Evolutionary conservation across 2,888 invertebrate genomes (phyloP), one percentile per base, ranked within the genome.

Genomic region (Icerya purchasi): DNA sequence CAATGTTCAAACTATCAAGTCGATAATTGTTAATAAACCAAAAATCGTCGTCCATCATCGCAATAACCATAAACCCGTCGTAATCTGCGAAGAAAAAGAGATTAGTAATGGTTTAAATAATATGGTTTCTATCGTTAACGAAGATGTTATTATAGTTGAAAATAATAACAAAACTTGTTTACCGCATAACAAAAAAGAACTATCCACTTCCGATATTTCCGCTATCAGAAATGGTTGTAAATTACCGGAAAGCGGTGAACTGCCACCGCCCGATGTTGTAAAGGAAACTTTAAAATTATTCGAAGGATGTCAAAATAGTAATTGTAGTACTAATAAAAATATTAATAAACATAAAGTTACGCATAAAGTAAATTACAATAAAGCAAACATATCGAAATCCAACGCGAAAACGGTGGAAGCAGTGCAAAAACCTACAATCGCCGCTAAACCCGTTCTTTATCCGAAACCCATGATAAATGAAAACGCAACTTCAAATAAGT

Each of bases 191-290:
- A 56, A 56, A 10, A 57, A 61, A 10, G 58, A 62, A 24, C n/a
- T n/a, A n/a, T n/a, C n/a, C n/a, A n/a, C n/a, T n/a, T 8, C 36
- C 36, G 14, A 36, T 36, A 36, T 36, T 36, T 8, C 5, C 14
- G 14, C 5, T 8, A 5, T 14, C 14, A 36, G 36, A 14, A 36
- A 36, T 36, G 14, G 14, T 14, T 57, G 61, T 22, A 53, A 53
- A 18, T n/a, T 24, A 5, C 25, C 49, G 8, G 80, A 80, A 66
- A 84, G 83, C 64, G 79, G 80, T 18, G 89, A 89, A 68, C 77
- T 88, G 56, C 92, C 92, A 1, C 90, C 91, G 20, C 84, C 84
- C 1, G 91, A 92, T 74, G 81, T 90, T 65, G 92, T 92, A 62
- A 86, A 86, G 67, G 83, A 87, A 62, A 84, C 88, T 18, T 78